phyloP scores from a whole-genome alignment of 2,797 vertebrate species.

The Australoheros facetus region DNA sequence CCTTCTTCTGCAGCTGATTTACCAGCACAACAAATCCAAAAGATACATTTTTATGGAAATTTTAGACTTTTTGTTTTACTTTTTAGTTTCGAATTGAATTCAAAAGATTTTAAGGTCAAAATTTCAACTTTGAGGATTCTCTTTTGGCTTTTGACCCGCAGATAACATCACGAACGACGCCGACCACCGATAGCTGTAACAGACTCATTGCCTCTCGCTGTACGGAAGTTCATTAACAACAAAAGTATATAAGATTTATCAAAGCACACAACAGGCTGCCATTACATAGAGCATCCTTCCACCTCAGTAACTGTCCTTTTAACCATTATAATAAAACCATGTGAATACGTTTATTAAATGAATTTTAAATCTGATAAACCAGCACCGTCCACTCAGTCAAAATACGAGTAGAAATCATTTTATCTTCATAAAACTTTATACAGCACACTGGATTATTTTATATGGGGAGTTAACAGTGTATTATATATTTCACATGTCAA shows the following conservation, averaged over 20 bases:
- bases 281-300: too few relatives aligned
- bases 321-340: neutral
- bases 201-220: fast-evolving
- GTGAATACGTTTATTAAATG: fast-evolving
- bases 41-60: neutral
- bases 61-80: neutral
- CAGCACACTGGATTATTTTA: neutral
- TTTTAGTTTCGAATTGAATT: neutral
- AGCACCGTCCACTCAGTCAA: neutral
- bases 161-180: neutral
- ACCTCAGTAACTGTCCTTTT: too few relatives aligned
- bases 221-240: neutral
- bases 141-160: neutral
- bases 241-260: neutral
- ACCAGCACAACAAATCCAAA: neutral
- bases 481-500: neutral
- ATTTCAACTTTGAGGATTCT: neutral
- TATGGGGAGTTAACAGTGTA: neutral
- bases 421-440: neutral
- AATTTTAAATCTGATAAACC: neutral
- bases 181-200: fast-evolving
- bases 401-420: neutral
- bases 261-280: neutral
- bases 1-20: neutral
- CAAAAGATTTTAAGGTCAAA: neutral